These are phyloP conservation scores for Aricia artaxerxes DNA, from an alignment of 2,888 invertebrate genomes.

Conservation along the genomic window DNA sequence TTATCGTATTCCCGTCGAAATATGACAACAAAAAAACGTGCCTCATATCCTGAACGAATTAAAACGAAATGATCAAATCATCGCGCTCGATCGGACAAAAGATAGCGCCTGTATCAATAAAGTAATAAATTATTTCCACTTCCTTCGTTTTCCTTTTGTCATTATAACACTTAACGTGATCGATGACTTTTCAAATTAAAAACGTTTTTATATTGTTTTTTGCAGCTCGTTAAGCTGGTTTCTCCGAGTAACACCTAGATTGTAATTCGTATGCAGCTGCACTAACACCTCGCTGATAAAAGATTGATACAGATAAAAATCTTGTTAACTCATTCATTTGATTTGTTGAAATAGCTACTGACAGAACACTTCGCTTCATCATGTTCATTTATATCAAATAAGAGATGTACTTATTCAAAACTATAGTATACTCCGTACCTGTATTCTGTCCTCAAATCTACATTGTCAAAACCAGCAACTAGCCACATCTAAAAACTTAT, in stretches of 20 bases:
- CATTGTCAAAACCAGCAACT: background rate
- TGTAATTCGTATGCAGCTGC: conserved; percentile 11
- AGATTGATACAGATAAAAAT: background rate
- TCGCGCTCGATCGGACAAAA: conserved; percentile 68
- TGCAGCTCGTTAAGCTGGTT: conserved; percentile 21
- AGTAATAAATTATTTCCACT: conserved; percentile 74
- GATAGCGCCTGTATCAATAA: conserved; percentile 76
- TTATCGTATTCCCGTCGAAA: conserved; percentile 44
- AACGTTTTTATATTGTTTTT: conserved; percentile 33
- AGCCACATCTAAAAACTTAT: background rate
- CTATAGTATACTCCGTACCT: background rate
- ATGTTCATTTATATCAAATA: background rate
- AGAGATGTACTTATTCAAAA: background rate
- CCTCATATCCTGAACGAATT: conserved; percentile 55
- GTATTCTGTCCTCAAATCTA: background rate
- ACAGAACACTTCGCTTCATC: background rate
- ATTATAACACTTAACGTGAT: conserved; percentile 70
- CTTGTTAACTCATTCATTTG: background rate
- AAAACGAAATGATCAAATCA: conserved; percentile 62
- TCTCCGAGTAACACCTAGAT: conserved; percentile 8
- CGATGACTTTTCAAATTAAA: conserved; percentile 57
- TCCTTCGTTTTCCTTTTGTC: conserved; percentile 68
- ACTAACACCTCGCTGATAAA: background rate
- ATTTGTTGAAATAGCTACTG: background rate
- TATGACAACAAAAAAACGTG: conserved; percentile 48